Percentiles rank a stretch among this genome's conserved stretches.
Conservation (phyloP, 2,113 vertebrate genomes). For the Phocoena phocoena region DNA sequence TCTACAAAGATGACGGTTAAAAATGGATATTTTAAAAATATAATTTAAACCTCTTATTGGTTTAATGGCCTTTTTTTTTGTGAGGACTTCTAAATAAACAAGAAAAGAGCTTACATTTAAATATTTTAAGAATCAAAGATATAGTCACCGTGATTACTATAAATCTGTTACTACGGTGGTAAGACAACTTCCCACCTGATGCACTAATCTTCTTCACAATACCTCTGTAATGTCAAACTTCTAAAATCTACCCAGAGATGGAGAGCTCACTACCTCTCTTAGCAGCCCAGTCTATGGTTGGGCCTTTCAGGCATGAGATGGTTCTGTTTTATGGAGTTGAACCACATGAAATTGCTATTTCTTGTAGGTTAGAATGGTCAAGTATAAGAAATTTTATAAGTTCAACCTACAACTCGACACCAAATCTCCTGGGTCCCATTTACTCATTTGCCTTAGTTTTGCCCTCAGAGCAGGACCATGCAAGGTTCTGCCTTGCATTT, state of each 20-base stretch:
- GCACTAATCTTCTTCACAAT: background rate
- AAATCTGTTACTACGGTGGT: background rate
- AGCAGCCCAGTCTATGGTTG: background rate
- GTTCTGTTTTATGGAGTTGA: background rate
- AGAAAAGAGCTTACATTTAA: background rate
- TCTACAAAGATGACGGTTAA: background rate
- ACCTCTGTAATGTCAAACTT: background rate
- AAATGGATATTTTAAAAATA: background rate
- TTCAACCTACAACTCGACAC: background rate
- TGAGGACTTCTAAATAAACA: slow-evolving; percentile 12
- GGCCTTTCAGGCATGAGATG: background rate
- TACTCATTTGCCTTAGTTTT: background rate
- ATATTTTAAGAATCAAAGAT: background rate
- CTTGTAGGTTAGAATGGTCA: background rate
- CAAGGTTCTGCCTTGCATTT: background rate
- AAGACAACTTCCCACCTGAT: background rate
- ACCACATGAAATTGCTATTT: background rate
- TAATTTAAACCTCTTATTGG: background rate
- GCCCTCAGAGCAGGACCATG: background rate
- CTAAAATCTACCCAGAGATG: background rate
- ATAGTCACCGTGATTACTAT: background rate
- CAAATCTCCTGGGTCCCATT: background rate
- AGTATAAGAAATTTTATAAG: background rate
- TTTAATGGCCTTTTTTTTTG: slow-evolving; percentile 13
- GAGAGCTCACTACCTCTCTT: background rate